Conservation (phyloP, 2,113 vertebrate species). For the Melanerpes formicivorus region DNA sequence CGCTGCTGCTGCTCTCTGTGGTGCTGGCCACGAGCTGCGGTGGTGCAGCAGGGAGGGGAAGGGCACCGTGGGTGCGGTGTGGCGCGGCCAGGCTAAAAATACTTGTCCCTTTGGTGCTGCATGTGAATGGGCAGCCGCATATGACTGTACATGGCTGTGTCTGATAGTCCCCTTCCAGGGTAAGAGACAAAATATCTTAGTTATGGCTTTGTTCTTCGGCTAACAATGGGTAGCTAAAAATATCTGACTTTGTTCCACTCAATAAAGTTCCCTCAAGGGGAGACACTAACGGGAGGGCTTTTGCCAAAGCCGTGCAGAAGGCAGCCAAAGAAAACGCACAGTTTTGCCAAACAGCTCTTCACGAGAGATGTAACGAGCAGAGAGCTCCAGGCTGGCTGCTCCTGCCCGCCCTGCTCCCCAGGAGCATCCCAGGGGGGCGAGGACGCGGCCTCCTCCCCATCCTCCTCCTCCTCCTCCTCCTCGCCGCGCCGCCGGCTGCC, state of each 20-base stretch:
- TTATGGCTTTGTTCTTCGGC: constrained; percentile 73
- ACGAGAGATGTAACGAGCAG: constrained; percentile 48
- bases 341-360: constrained; percentile 67
- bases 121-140: constrained; percentile 56
- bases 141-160: constrained; percentile 67
- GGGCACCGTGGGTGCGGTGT: neutral
- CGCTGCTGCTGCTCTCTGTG: neutral
- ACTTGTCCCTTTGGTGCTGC: constrained; percentile 23
- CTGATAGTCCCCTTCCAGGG: constrained; percentile 49
- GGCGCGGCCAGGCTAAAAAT: constrained; percentile 40
- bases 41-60: neutral
- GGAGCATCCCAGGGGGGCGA: neutral
- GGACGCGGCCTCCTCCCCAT: neutral
- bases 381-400: neutral
- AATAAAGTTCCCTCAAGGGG: constrained; percentile 66
- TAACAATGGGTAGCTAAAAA: constrained; percentile 79
- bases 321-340: constrained; percentile 63
- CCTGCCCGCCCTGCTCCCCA: neutral
- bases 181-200: constrained; percentile 74
- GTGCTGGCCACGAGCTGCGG: neutral
- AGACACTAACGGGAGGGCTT: constrained; percentile 50
- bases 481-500: neutral
- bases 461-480: neutral
- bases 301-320: constrained; percentile 56
- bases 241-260: constrained; percentile 72